Conservation (phyloP, 2,113 vertebrate genomes). For the Noctilio leporinus region DNA sequence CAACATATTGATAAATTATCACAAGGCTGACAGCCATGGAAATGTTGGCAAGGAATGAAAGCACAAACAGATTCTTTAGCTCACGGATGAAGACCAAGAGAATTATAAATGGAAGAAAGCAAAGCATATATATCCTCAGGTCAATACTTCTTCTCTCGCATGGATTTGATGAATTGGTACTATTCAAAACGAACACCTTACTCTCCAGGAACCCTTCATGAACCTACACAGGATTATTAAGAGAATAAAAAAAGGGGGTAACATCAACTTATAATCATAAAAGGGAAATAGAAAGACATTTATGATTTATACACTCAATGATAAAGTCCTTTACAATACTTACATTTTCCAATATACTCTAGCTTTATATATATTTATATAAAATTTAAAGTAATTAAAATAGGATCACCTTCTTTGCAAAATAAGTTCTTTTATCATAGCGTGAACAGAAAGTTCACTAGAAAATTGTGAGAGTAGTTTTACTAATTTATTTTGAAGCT, state of each 20-base stretch:
- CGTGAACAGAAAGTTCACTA: neutral
- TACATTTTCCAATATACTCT: neutral
- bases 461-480: neutral
- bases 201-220: slow-evolving; percentile 82
- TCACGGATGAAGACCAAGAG: slow-evolving; percentile 87
- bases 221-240: slow-evolving; percentile 72
- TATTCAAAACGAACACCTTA: slow-evolving; percentile 55
- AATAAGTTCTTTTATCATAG: neutral
- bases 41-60: slow-evolving; percentile 85
- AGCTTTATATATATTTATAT: neutral
- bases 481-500: neutral
- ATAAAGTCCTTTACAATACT: neutral
- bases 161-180: slow-evolving; percentile 39
- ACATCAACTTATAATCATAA: neutral
- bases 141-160: slow-evolving; percentile 78
- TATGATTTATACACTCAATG: neutral
- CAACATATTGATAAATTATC: slow-evolving; percentile 87
- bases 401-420: neutral
- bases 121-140: slow-evolving; percentile 87
- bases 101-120: slow-evolving; percentile 85
- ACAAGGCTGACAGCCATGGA: slow-evolving; percentile 88
- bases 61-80: slow-evolving; percentile 85
- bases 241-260: neutral
- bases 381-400: neutral
- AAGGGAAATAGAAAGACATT: neutral